Evolutionary conservation across 2,797 vertebrate species (phyloP), one percentile per base, ranked within the genome.

Genomic region (Esox lucius): DNA sequence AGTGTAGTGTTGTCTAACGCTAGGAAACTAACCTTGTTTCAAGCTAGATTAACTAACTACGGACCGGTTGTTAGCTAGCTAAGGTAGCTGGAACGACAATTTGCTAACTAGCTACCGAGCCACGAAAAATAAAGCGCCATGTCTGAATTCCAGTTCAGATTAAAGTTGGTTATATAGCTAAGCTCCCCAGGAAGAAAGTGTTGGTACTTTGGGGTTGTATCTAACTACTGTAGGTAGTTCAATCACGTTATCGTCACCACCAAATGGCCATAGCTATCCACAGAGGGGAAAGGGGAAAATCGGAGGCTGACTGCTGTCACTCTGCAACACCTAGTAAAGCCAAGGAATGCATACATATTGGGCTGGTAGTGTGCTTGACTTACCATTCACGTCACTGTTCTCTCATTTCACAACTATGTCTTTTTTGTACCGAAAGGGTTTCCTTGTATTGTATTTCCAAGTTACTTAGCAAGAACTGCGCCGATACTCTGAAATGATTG

Each of bases 351-450:
- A 56, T n/a, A 9, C 19, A 56, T 22, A n/a, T 56, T 64, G 61
- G 28, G 61, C 61, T 64, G 61, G 26, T 56, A 8, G 17, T 64
- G 61, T 64, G 35, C 7, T 64, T 28, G 12, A 64, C 26, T 15
- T 16, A 64, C 26, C 61, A 39, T 31, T 15, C 22, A 61, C n/a
- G 24, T 61, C 22, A 61, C 56, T 61, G 26, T 46, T 5, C 19
- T 22, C 56, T 9, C 56, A 59, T 59, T 22, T 59, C 5, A 33
- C 31, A 33, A 31, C 7, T 17, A 17, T 28, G 5, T 28, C 28
- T 75, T 85, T 59, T 33, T 64, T 19, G 71, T 65, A 84, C 78
- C 73, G 67, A 80, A 83, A 84, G 79, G 82, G 22, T 87, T 79
- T 74, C 26, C 28, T 35, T 71, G 70, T 26, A 78, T 49, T 78